Evolutionary conservation across 53 echinoderm and acorn worm species (phyloP), one percentile per base, ranked within the genome.

Genomic region (Apostichopus leukothele): DNA sequence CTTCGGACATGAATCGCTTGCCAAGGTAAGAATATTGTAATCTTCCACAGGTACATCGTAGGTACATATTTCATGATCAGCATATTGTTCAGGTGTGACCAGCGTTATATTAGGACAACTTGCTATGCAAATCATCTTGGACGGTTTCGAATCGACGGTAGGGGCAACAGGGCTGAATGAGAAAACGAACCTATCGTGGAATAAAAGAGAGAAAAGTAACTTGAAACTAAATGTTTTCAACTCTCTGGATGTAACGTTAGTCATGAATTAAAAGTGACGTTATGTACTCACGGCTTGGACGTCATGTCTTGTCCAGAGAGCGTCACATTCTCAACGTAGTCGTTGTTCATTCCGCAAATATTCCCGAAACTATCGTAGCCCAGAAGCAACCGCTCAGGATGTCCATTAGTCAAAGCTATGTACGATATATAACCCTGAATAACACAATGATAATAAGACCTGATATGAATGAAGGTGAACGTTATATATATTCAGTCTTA

Each of bases 281-380:
- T 10, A 57, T 57, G 57, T 57, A 57, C 92, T 95, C 84, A 97
- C 97, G 92, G 94, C 81, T 83, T 94, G 11, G 91, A 91, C 1
- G 80, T 93, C 94, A 95, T 91, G 52, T 97, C 91, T 60, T 60
- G 74, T 10, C 98, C 98, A 14, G 98, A 97, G 4, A 95, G 90
- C 9, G 89, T 83, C 1, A 97, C 90, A 63, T 93, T 92, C 22
- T 90, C 61, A 19, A 97, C 93, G 0, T 63, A 67, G 8, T 71
- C 66, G 89, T 97, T 97, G 20, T 90, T 86, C 78, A 53, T 87
- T 55, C 98, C 95, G 60, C 98, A 97, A 1, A 97, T 88, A 74
- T 97, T 97, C 7, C 98, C 98, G 75, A 92, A 97, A 84, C 98
- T 97, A 79, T 97, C 98, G 52, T 83, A 91, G 14, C 98, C 98